Conservation (phyloP, 1,140 invertebrate species). For the Magallana angulata region DNA sequence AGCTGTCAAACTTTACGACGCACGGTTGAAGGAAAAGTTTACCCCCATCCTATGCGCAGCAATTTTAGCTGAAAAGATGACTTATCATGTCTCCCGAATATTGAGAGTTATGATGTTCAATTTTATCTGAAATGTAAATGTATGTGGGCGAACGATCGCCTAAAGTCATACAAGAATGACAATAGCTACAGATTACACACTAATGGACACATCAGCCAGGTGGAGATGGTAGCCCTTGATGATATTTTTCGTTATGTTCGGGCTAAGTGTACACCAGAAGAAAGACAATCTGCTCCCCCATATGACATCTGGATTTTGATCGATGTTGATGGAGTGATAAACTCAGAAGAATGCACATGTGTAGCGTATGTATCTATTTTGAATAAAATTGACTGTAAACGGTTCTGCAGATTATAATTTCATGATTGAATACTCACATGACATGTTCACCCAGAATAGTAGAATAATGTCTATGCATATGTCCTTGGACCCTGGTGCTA, state of each 20-base stretch:
- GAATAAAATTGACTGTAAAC: too few relatives aligned
- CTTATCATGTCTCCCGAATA: background rate
- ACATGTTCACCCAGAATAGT: too few relatives aligned
- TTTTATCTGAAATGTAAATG: conserved; percentile 14
- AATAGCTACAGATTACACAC: conserved; percentile 12
- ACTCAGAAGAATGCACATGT: conserved; percentile 42
- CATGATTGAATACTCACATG: too few relatives aligned
- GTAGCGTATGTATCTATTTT: conserved; percentile 23
- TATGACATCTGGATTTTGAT: conserved; percentile 13
- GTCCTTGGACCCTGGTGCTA: too few relatives aligned
- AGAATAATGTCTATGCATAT: too few relatives aligned
- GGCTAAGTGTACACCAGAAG: conserved; percentile 23
- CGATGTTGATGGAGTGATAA: background rate
- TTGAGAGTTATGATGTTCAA: conserved; percentile 26
- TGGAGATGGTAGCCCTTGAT: background rate
- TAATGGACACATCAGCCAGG: conserved; percentile 1
- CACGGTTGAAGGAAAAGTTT: background rate
- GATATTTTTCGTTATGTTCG: background rate
- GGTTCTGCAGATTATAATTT: too few relatives aligned
- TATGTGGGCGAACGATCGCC: conserved; percentile 3
- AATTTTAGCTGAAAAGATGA: background rate
- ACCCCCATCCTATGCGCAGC: background rate
- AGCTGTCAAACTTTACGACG: background rate
- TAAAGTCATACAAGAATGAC: conserved; percentile 23
- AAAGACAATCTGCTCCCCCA: background rate